Conservation (phyloP, 2,113 vertebrate species). For the Engraulis encrasicolus region DNA sequence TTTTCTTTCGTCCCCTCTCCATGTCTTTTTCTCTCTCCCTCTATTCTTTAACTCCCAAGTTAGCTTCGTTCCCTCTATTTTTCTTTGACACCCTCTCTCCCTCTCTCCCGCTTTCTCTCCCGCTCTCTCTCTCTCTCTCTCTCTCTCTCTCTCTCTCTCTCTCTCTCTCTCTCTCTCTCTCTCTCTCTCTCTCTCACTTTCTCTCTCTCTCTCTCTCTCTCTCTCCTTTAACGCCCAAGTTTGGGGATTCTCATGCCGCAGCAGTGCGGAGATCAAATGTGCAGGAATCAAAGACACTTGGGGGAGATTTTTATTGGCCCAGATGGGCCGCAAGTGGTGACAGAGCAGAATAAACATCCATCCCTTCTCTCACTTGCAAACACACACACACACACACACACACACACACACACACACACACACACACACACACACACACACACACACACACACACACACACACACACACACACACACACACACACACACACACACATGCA, state of each 20-base stretch:
- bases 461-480: not conserved
- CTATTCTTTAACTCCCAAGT: too few relatives aligned
- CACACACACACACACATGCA: not conserved
- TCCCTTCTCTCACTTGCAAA: conserved; percentile 32
- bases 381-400: conserved; percentile 21
- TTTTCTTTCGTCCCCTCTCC: too few relatives aligned
- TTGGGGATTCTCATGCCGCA: conserved; percentile 10
- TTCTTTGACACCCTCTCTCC: too few relatives aligned
- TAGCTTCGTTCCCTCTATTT: too few relatives aligned
- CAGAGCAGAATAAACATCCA: conserved; percentile 59
- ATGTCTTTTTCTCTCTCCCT: too few relatives aligned
- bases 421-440: not conserved
- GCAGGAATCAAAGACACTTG: conserved; percentile 55
- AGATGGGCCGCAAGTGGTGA: conserved; percentile 58
- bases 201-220: conserved; percentile 63
- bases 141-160: conserved; percentile 14
- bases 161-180: conserved; percentile 39
- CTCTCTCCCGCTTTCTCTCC: too few relatives aligned
- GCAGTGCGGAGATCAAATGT: conserved; percentile 48
- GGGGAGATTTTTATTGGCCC: conserved; percentile 56
- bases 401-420: not conserved
- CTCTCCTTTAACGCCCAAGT: conserved; percentile 7
- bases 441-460: not conserved
- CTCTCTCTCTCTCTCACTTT: conserved; percentile 24
- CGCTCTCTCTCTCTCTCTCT: too few relatives aligned